Evolutionary conservation across 2,113 vertebrate species (phyloP).

Genomic region (Dicerorhinus sumatrensis): DNA sequence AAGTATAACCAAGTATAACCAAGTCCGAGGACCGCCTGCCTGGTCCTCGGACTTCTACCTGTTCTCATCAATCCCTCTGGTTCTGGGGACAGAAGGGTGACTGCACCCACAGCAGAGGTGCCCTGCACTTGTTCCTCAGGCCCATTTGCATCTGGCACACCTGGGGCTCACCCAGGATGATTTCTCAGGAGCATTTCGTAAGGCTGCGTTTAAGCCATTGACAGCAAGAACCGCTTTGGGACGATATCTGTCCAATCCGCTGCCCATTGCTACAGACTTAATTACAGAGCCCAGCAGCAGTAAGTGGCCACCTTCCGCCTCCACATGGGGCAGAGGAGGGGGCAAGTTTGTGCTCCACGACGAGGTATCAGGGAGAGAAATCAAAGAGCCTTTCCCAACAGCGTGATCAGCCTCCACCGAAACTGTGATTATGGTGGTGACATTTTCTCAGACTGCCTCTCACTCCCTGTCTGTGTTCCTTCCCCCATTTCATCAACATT

Average conservation of each 20-base stretch:
- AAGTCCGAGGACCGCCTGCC: too few species aligned
- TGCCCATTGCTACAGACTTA: conserved; percentile 69
- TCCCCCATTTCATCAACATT: not conserved
- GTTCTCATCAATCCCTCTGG: not conserved
- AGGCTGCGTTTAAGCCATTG: not conserved
- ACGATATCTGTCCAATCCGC: not conserved
- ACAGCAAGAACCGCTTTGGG: conserved; percentile 45
- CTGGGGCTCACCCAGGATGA: not conserved
- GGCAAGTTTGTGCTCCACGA: not conserved
- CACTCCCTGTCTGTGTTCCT: not conserved
- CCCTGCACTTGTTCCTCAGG: not conserved
- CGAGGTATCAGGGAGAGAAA: not conserved
- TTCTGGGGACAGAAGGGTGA: not conserved
- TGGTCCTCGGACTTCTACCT: not conserved
- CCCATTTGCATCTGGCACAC: not conserved
- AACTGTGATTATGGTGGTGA: not conserved
- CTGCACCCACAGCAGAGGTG: not conserved
- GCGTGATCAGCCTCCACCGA: not conserved
- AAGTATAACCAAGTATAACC: not conserved
- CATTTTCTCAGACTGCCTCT: not conserved
- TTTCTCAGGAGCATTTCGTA: conserved; percentile 54
- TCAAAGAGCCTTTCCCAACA: not conserved
- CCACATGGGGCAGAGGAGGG: not conserved
- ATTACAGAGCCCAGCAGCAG: conserved; percentile 44
- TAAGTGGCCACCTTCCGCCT: conserved; percentile 49